A percentile compares a stretch with the other conserved stretches of the same genome.
Evolutionary conservation across 2,888 invertebrate genomes (phyloP).

Genomic region (Eucriotettix oculatus): DNA sequence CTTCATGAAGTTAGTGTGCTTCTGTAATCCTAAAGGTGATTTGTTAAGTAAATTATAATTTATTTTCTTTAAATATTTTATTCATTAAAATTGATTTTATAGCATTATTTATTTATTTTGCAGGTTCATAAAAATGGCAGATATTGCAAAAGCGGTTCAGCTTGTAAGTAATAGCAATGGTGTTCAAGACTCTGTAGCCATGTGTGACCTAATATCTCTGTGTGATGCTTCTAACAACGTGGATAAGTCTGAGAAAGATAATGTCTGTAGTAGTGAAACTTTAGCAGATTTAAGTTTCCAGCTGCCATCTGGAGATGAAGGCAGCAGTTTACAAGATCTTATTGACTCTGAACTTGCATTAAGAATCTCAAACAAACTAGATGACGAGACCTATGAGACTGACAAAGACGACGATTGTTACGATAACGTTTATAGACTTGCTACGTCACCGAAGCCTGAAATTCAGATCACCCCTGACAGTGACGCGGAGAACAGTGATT

Average conservation of each 20-base stretch:
- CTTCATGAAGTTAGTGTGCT: too few species aligned
- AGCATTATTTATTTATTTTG: too few species aligned
- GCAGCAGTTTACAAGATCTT: not conserved
- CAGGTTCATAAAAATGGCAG: conserved; percentile 13
- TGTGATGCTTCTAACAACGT: not conserved
- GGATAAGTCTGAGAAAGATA: not conserved
- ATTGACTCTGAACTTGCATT: not conserved
- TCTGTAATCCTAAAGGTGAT: too few species aligned
- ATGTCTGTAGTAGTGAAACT: not conserved
- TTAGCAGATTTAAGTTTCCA: not conserved
- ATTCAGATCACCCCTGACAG: too few species aligned
- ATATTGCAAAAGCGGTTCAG: conserved; percentile 14
- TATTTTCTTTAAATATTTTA: too few species aligned
- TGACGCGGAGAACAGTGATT: too few species aligned
- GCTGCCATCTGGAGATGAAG: not conserved
- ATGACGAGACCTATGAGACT: too few species aligned
- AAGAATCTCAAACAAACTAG: not conserved
- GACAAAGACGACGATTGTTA: too few species aligned
- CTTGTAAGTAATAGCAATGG: conserved; percentile 11
- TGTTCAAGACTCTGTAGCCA: conserved; percentile 7
- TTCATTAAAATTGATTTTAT: too few species aligned
- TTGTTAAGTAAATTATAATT: too few species aligned
- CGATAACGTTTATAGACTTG: too few species aligned
- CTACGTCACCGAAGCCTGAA: too few species aligned
- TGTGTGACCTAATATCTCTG: conserved; percentile 6